Evolutionary conservation across 2,113 vertebrate genomes (phyloP), one percentile per base, ranked within the genome.

Genomic region (Ailurus styani): DNA sequence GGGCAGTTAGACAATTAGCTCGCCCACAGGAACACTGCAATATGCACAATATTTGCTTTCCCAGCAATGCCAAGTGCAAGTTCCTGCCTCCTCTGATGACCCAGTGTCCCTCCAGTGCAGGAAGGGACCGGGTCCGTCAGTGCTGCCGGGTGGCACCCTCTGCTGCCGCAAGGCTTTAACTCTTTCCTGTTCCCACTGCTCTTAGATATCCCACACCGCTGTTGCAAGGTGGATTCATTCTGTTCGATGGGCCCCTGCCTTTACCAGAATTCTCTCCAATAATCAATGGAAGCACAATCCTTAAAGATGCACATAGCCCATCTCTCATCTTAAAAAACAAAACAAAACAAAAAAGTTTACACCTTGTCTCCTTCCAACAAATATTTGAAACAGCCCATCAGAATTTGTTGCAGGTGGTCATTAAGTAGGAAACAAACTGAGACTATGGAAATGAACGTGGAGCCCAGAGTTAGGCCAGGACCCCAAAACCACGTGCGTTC

Each of bases 21-120:
- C 1, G 1, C 89, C 84, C 88, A 50, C 93, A 86, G 85, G 86
- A 96, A 31, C 60, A 45, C 34, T n/a, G 89, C 64, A 78, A 13
- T 13, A n/a, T 70, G 45, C 31, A 77, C 15, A 0, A 12, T 82
- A 66, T 78, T 90, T 95, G 93, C 84, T 87, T 95, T 94, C 81
- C 84, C 82, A 89, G 77, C 95, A 96, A 87, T 73, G 91, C 64
- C 93, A 50, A 45, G 18, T 42, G 37, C 31, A 66, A 15, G 60
- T 50, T 68, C 66, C 93, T 68, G 64, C 91, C 94, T 91, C 73
- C 66, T 52, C 83, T 83, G 50, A 60, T 82, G 93, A 91, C 86
- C 91, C 54, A 0, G 0, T 37, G 82, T 66, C 52, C 89, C 78
- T 92, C 54, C 37, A 3, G 4, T 1, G 27, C 37, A 52, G 91